Base-by-base conservation (phyloP, 2,888 invertebrate genomes). In the Acleris emargana region DNA sequence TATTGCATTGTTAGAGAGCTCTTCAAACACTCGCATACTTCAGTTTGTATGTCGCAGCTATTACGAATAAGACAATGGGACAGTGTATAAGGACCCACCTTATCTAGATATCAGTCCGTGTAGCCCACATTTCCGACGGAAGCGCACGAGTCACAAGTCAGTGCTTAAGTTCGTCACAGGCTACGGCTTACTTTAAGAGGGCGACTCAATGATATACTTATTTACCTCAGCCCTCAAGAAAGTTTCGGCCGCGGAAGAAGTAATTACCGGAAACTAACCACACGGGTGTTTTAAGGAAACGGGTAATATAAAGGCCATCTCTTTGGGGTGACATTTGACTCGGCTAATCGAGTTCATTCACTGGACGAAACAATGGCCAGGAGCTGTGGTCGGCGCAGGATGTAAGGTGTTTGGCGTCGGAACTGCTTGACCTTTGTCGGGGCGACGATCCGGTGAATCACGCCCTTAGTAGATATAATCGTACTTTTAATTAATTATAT, bases 301-400 rank as follows among this genome's bases (percentile, higher is more conserved):
- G 77, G 76, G 81, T 75, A 82, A 82, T 83, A 80, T 76, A 80
- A 79, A 76, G 76, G 73, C 73, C 73, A 74, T 78, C 72, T 78
- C 75, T 81, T 82, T 80, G 80, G 88, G 90, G 89, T 84, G 90
- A 91, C 91, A 92, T 90, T 91, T 90, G 89, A 91, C 87, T 88
- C 83, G 71, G 78, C 86, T 86, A 91, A 91, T 91, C 84, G 82
- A 84, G 84, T 84, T 80, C 84, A 82, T 83, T 84, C 82, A 83
- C 81, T 79, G 76, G 73, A 88, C 89, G 87, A 85, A 89, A 86
- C 87, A 88, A 83, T 80, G 76, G 70, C 63, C 71, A 79, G 77
- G 81, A 77, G 74, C 84, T 86, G 86, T 77, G 86, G 86, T 87
- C 74, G 78, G 59, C 76, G 76, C 89, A 88, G 89, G 90, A 91